Conservation (phyloP, 2,797 vertebrate genomes). For the Huso huso region DNA sequence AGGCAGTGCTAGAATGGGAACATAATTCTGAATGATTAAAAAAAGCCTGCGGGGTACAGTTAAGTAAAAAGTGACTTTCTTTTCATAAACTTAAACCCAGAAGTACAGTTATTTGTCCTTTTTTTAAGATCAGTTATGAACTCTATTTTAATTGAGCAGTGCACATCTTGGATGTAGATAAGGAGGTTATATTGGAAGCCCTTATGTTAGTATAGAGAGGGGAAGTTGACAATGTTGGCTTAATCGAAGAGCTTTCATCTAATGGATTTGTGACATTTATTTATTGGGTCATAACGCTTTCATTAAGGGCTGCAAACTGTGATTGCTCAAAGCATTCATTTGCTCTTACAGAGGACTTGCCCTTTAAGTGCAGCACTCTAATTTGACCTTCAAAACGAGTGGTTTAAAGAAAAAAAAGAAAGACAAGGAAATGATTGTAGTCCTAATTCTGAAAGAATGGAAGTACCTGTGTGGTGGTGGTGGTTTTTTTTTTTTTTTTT, state of each 20-base stretch:
- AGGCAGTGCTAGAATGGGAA: neutral
- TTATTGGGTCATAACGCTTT: slow-evolving; percentile 12
- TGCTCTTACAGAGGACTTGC: neutral
- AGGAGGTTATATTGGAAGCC: too few relatives aligned
- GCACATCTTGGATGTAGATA: neutral
- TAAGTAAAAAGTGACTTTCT: neutral
- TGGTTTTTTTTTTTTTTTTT: too few relatives aligned
- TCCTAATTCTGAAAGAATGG: too few relatives aligned
- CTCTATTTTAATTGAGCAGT: neutral
- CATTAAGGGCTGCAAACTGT: slow-evolving; percentile 16
- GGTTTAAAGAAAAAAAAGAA: too few relatives aligned
- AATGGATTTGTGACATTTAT: slow-evolving; percentile 13
- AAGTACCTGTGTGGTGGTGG: too few relatives aligned
- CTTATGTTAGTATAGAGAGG: too few relatives aligned
- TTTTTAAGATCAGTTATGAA: neutral
- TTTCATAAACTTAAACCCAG: neutral
- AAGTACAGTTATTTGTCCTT: neutral
- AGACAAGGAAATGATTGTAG: too few relatives aligned
- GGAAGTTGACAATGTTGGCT: too few relatives aligned
- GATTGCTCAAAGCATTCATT: neutral
- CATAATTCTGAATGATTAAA: too few relatives aligned
- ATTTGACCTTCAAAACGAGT: too few relatives aligned
- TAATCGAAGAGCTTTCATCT: slow-evolving; percentile 8
- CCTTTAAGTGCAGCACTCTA: too few relatives aligned
- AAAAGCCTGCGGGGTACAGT: neutral